These are phyloP conservation scores for Lamellibrachia columna DNA, from an alignment of 2,888 invertebrate species.

Conservation along the genomic window DNA sequence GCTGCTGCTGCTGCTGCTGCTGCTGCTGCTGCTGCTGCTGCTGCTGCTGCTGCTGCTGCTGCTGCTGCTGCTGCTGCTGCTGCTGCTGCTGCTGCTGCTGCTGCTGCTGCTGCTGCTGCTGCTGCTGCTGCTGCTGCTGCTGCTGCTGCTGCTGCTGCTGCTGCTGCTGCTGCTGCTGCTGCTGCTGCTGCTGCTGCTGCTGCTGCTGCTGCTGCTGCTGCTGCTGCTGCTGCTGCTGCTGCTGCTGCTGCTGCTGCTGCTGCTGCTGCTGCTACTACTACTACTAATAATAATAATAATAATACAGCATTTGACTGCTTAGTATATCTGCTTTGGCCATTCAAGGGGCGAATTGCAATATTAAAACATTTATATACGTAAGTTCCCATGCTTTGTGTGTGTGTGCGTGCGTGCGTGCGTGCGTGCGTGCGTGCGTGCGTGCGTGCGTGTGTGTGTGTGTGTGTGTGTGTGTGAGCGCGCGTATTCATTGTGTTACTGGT, in stretches of 20 bases:
- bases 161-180: not conserved
- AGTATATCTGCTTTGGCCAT: too few relatives aligned
- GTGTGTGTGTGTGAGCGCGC: too few relatives aligned
- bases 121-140: not conserved
- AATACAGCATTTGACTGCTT: too few relatives aligned
- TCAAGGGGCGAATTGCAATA: too few relatives aligned
- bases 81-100: not conserved
- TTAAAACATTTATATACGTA: too few relatives aligned
- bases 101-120: not conserved
- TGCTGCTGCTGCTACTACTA: not conserved
- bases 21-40: not conserved
- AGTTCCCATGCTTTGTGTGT: too few relatives aligned
- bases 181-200: not conserved
- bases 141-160: not conserved
- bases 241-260: not conserved
- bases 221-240: not conserved
- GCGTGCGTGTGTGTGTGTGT: too few relatives aligned
- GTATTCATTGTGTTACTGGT: too few relatives aligned
- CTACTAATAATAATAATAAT: too few relatives aligned
- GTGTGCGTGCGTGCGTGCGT: too few relatives aligned
- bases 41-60: not conserved
- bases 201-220: not conserved
- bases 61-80: not conserved
- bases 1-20: slow-evolving; percentile 8
- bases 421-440: too few relatives aligned